These are phyloP conservation scores for Mesaphorura yosii DNA, from an alignment of 1,140 invertebrate species.

Conservation along the genomic window DNA sequence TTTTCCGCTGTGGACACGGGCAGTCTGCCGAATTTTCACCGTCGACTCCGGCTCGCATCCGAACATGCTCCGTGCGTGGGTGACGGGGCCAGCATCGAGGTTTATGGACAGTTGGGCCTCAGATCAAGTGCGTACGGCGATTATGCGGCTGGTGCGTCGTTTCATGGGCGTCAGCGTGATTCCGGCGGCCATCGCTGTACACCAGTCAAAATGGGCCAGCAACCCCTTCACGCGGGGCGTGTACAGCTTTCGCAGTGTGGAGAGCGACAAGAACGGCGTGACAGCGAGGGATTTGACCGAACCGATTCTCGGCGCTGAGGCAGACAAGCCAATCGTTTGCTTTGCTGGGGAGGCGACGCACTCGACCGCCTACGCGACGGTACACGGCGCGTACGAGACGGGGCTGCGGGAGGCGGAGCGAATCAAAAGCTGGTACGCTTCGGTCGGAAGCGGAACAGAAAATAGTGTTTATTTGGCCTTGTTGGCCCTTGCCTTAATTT, in stretches of 20 bases:
- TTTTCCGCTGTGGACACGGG: not conserved
- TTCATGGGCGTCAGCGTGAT: constrained; percentile 49
- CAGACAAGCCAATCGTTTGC: no score
- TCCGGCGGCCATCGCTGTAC: constrained; percentile 48
- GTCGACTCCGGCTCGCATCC: constrained; percentile 2
- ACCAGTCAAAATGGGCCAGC: constrained; percentile 44
- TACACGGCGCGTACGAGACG: constrained; percentile 66
- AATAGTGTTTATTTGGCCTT: no score
- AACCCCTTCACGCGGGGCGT: constrained; percentile 59
- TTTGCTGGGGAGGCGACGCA: constrained; percentile 84
- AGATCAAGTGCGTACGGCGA: constrained; percentile 53
- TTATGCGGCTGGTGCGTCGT: constrained; percentile 50
- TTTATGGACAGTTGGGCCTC: constrained; percentile 62
- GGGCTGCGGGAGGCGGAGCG: constrained; percentile 61
- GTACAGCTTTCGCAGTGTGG: constrained; percentile 55
- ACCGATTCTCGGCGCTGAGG: no score
- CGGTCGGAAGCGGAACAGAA: no score
- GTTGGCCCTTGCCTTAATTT: no score
- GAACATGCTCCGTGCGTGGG: constrained; percentile 8
- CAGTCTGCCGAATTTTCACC: constrained; percentile 1
- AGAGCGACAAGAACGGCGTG: constrained; percentile 38
- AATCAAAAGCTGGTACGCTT: no score
- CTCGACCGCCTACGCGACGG: constrained; percentile 46
- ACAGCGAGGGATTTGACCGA: constrained; percentile 23
- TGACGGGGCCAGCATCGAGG: constrained; percentile 50